A percentile compares a stretch with the other conserved stretches of the same genome.
phyloP scores from a whole-genome alignment of 2,888 invertebrate species.

The Athrips mouffetella region DNA sequence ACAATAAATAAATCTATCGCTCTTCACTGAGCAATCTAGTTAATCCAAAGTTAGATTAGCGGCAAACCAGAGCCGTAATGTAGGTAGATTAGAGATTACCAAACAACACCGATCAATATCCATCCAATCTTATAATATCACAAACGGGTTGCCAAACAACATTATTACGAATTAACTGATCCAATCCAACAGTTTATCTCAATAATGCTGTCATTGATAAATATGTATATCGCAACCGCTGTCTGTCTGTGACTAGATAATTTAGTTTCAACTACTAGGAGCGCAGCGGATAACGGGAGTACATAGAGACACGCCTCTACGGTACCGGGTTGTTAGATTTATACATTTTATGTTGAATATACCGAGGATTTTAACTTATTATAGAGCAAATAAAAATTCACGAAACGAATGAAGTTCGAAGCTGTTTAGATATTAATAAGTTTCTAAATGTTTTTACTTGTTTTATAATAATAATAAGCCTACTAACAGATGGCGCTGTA shows the following conservation, averaged over 20 bases:
- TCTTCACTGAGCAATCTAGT: no score
- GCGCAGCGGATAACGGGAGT: conserved; percentile 22
- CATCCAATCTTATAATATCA: background rate
- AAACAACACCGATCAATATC: conserved; percentile 3
- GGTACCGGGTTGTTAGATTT: conserved; percentile 7
- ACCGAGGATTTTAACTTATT: no score
- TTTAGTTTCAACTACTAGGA: conserved; percentile 21
- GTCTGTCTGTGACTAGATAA: conserved; percentile 20
- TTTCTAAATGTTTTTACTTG: no score
- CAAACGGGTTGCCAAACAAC: conserved; percentile 8
- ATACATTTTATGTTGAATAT: background rate
- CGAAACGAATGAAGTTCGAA: no score
- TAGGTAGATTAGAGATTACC: no score
- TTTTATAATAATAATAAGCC: no score
- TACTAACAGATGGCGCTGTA: no score
- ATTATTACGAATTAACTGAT: conserved; percentile 14
- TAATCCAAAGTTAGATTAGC: background rate
- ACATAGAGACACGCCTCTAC: conserved; percentile 21
- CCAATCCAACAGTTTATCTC: conserved; percentile 12
- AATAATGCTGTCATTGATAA: conserved; percentile 15
- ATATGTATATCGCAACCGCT: conserved; percentile 19
- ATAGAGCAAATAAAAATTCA: no score
- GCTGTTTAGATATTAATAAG: no score
- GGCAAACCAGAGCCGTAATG: background rate
- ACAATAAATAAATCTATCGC: no score